A percentile compares a stretch with the other conserved stretches of the same genome.
phyloP scores from a whole-genome alignment of 2,113 vertebrate species.

The Lutjanus erythropterus region DNA sequence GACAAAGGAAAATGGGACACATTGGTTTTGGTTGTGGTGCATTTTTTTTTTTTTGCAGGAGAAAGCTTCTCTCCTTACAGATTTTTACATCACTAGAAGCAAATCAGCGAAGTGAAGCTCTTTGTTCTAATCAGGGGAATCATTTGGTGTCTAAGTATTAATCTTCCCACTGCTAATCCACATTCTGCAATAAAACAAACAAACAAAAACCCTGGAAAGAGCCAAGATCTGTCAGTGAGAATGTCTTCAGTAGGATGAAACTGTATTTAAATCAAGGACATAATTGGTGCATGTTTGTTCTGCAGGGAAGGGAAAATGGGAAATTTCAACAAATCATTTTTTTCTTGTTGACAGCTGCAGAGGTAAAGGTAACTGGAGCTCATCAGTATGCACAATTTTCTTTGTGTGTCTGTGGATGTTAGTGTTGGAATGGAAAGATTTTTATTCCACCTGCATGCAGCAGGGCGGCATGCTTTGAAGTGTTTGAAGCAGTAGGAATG shows the following conservation, averaged over 20 bases:
- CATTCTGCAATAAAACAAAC: not conserved
- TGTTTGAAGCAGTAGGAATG: slow-evolving; percentile 6
- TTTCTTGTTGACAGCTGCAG: not conserved
- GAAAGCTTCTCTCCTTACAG: not conserved
- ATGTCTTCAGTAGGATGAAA: not conserved
- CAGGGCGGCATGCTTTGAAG: not conserved
- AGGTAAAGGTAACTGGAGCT: slow-evolving; percentile 1
- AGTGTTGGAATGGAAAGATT: not conserved
- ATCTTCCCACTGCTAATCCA: not conserved
- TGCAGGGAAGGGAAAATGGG: not conserved
- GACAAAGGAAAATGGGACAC: slow-evolving; percentile 40
- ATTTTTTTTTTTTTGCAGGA: slow-evolving; percentile 10
- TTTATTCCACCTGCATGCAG: slow-evolving; percentile 5
- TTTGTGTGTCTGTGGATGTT: not conserved
- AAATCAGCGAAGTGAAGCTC: not conserved
- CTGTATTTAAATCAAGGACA: not conserved
- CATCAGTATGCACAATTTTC: slow-evolving; percentile 20
- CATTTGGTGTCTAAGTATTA: not conserved
- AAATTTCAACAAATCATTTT: slow-evolving; percentile 7
- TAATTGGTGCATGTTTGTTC: not conserved
- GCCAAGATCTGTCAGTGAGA: not conserved
- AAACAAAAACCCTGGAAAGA: not conserved
- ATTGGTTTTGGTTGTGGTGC: slow-evolving; percentile 7
- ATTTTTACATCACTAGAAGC: not conserved
- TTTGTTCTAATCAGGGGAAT: slow-evolving; percentile 10